A percentile compares a stretch with the other conserved stretches of the same genome.
Evolutionary conservation across 2,797 vertebrate genomes (phyloP).

Genomic region (Acipenser transmontanus): DNA sequence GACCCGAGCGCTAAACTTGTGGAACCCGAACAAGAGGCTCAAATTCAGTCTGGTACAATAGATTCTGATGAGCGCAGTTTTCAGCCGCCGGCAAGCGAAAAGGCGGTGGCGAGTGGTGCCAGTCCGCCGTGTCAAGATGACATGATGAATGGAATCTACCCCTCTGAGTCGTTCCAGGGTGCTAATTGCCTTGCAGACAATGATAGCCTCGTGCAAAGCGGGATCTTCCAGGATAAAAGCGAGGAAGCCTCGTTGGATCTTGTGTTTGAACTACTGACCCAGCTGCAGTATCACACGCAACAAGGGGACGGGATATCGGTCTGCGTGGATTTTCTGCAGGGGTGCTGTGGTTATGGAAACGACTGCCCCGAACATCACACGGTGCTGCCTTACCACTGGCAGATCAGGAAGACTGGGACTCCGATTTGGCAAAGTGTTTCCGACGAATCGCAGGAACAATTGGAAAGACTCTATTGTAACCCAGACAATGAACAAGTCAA

Average conservation of each 20-base stretch:
- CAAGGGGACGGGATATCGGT: conserved; percentile 85
- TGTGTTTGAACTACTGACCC: conserved; percentile 93
- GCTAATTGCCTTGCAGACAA: conserved; percentile 66
- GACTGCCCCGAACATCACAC: conserved; percentile 94
- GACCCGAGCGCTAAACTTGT: conserved; percentile 57
- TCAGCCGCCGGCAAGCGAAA: conserved; percentile 39
- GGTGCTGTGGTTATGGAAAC: conserved; percentile 80
- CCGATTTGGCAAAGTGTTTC: conserved; percentile 88
- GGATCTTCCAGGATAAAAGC: conserved; percentile 92
- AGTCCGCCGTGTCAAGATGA: conserved; percentile 64
- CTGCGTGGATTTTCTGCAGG: conserved; percentile 93
- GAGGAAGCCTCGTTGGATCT: conserved; percentile 94
- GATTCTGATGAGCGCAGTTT: conserved; percentile 46
- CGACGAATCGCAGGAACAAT: conserved; percentile 93
- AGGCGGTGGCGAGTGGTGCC: conserved; percentile 40
- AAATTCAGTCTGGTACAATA: conserved; percentile 27
- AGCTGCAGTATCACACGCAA: conserved; percentile 95
- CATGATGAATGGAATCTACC: conserved; percentile 70
- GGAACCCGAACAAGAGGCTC: conserved; percentile 51
- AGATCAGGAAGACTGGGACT: conserved; percentile 75
- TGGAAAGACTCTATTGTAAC: conserved; percentile 97
- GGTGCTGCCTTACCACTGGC: conserved; percentile 91
- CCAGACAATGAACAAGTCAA: conserved; percentile 94
- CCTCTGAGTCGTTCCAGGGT: conserved; percentile 59
- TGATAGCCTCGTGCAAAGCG: conserved; percentile 58